Conservation (phyloP, 1,140 invertebrate species). For the Pseudomyrmex pallidus region DNA sequence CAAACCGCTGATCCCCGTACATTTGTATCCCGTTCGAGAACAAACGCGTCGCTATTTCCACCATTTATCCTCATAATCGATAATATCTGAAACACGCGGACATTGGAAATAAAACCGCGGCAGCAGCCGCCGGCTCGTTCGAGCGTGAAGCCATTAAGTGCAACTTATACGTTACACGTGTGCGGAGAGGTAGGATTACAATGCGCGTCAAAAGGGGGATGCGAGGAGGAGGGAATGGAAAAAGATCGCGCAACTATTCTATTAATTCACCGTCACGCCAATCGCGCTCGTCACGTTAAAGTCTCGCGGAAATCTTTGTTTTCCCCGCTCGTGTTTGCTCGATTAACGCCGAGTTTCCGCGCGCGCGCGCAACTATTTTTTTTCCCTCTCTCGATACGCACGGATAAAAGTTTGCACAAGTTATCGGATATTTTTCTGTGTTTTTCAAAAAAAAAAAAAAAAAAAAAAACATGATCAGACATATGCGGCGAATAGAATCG, state of each 20-base stretch:
- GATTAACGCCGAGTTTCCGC: slow-evolving; percentile 24
- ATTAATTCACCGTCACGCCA: slow-evolving; percentile 36
- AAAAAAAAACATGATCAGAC: neutral
- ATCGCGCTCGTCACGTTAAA: slow-evolving; percentile 8
- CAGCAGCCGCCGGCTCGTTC: neutral
- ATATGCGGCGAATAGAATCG: slow-evolving; percentile 16
- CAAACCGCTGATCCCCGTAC: slow-evolving; percentile 31
- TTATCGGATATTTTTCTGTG: slow-evolving; percentile 21
- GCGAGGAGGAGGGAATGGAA: neutral
- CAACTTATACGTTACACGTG: slow-evolving; percentile 7
- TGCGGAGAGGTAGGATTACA: slow-evolving; percentile 13
- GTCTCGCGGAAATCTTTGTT: slow-evolving; percentile 38
- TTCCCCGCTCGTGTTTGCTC: slow-evolving; percentile 22
- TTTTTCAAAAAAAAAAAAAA: too few species aligned
- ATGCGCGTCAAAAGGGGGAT: slow-evolving; percentile 26
- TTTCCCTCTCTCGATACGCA: neutral
- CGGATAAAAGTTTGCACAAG: neutral
- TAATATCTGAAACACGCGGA: slow-evolving; percentile 47
- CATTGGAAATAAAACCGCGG: slow-evolving; percentile 19
- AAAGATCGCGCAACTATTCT: slow-evolving; percentile 9
- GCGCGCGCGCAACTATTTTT: slow-evolving; percentile 31
- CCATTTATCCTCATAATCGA: slow-evolving; percentile 56
- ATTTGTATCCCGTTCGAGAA: slow-evolving; percentile 44
- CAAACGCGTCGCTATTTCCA: slow-evolving; percentile 42
- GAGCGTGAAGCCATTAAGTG: slow-evolving; percentile 46